These are phyloP conservation scores for Sesia bembeciformis DNA, from an alignment of 2,888 invertebrate genomes.

Conservation along the genomic window DNA sequence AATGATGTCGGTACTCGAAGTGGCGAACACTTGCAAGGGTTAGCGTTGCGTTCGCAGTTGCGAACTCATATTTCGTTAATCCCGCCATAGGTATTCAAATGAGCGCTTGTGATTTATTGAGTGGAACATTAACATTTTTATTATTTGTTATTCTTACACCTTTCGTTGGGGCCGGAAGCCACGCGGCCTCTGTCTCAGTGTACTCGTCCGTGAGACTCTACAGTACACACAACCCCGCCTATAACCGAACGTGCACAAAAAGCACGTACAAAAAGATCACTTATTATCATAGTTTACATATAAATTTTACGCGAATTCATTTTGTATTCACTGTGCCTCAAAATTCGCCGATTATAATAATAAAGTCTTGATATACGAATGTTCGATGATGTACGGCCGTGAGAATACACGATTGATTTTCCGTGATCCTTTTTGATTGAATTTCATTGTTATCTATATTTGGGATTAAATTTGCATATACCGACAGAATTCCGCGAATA, in stretches of 20 bases:
- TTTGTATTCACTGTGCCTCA: slow-evolving; percentile 59
- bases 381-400: slow-evolving; percentile 66
- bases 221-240: slow-evolving; percentile 42
- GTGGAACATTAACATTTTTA: slow-evolving; percentile 76
- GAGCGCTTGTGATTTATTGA: slow-evolving; percentile 74
- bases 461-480: slow-evolving; percentile 37
- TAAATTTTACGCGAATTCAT: slow-evolving; percentile 73
- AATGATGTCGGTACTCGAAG: slow-evolving; percentile 31
- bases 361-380: slow-evolving; percentile 67
- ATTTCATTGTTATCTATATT: slow-evolving; percentile 40
- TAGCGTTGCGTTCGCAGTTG: slow-evolving; percentile 37
- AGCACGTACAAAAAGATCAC: slow-evolving; percentile 48
- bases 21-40: slow-evolving; percentile 18
- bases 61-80: slow-evolving; percentile 64
- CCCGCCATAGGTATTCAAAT: slow-evolving; percentile 70
- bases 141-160: slow-evolving; percentile 76
- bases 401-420: slow-evolving; percentile 67
- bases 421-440: slow-evolving; percentile 47
- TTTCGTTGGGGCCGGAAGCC: slow-evolving; percentile 69
- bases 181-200: slow-evolving; percentile 69
- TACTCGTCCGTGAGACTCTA: slow-evolving; percentile 67
- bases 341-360: slow-evolving; percentile 67
- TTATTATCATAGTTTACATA: slow-evolving; percentile 73
- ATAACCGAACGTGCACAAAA: slow-evolving; percentile 39
- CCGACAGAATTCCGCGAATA: too few species aligned